A percentile compares a stretch with the other conserved stretches of the same genome.
These are phyloP conservation scores for Thaleichthys pacificus DNA, from an alignment of 2,797 vertebrate genomes.

Conservation along the genomic window DNA sequence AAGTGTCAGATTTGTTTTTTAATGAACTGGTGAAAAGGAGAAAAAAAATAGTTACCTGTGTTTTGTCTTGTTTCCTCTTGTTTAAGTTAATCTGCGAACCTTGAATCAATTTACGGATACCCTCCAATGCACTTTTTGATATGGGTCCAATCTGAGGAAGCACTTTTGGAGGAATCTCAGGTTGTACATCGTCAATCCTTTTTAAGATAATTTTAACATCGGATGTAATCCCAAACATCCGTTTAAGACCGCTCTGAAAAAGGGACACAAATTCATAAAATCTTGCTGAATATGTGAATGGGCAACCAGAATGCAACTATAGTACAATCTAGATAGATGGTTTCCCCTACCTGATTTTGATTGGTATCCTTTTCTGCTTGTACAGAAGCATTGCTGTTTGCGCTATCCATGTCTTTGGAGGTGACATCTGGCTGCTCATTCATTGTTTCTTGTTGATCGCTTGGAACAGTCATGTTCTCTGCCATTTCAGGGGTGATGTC, in stretches of 20 bases:
- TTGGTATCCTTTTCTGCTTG: background rate
- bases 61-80: conserved; percentile 39
- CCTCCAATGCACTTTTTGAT: conserved; percentile 42
- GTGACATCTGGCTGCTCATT: background rate
- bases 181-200: conserved; percentile 38
- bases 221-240: conserved; percentile 63
- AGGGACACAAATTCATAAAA: conserved; percentile 3
- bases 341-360: conserved; percentile 42
- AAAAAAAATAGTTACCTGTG: conserved; percentile 39
- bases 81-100: conserved; percentile 37
- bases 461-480: no score
- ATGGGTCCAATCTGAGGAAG: conserved; percentile 25
- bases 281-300: background rate
- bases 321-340: background rate
- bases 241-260: conserved; percentile 49
- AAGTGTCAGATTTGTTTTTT: background rate
- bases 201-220: conserved; percentile 61
- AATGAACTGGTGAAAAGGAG: background rate
- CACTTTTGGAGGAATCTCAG: background rate
- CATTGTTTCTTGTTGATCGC: background rate
- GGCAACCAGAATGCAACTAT: background rate
- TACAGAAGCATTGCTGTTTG: background rate
- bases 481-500: no score
- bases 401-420: background rate
- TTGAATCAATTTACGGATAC: conserved; percentile 45